Conservation (phyloP, 2,888 invertebrate species). For the Yponomeuta cagnagella region DNA sequence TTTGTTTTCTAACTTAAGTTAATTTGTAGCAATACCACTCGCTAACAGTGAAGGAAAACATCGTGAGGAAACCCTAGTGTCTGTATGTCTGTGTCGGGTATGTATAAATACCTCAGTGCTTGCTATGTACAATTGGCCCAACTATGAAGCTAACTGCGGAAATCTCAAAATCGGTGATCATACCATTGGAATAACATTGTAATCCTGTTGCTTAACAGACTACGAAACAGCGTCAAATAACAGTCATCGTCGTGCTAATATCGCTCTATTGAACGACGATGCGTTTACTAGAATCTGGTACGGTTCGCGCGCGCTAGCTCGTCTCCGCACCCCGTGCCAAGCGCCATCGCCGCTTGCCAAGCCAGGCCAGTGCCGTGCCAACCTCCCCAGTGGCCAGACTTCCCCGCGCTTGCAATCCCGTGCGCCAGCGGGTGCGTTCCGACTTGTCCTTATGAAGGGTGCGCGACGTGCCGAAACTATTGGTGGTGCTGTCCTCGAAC, state of each 20-base stretch:
- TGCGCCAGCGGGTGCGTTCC: slow-evolving; percentile 35
- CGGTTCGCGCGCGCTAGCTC: not conserved
- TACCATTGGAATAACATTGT: too few relatives aligned
- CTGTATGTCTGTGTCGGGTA: too few relatives aligned
- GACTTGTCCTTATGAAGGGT: slow-evolving; percentile 62
- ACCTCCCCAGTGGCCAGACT: slow-evolving; percentile 42
- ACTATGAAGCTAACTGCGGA: too few relatives aligned
- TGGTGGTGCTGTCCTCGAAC: slow-evolving; percentile 40
- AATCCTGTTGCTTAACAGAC: too few relatives aligned
- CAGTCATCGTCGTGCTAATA: not conserved
- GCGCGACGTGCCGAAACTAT: slow-evolving; percentile 32
- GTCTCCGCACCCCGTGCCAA: slow-evolving; percentile 3
- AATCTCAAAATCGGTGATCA: too few relatives aligned
- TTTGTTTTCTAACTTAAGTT: too few relatives aligned
- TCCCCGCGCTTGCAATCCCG: slow-evolving; percentile 34
- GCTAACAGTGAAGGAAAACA: too few relatives aligned
- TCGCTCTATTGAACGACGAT: not conserved
- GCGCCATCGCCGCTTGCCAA: slow-evolving; percentile 43
- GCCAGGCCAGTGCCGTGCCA: slow-evolving; percentile 54
- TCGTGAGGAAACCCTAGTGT: too few relatives aligned
- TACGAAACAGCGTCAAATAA: not conserved
- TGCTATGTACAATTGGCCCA: too few relatives aligned
- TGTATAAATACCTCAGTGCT: too few relatives aligned
- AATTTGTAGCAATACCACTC: too few relatives aligned
- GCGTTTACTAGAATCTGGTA: not conserved